These are phyloP conservation scores for Cephalopterus ornatus DNA, from an alignment of 2,113 vertebrate genomes.

Conservation along the genomic window DNA sequence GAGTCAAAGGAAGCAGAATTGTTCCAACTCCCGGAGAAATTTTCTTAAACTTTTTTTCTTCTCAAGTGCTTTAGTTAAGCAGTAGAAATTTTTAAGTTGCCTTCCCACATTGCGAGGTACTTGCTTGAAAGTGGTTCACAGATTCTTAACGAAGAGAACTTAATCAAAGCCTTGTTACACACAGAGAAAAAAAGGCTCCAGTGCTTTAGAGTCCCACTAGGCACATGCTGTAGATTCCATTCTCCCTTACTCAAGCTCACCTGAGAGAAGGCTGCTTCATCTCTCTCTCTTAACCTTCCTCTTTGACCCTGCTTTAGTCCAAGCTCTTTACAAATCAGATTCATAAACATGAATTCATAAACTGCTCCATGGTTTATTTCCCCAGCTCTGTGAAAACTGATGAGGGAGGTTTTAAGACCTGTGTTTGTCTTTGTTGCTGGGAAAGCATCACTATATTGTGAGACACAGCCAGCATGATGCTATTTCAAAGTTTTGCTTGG, in stretches of 20 bases:
- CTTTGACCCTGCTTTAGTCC: neutral
- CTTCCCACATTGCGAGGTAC: neutral
- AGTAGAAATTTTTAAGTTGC: neutral
- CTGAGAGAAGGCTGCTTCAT: neutral
- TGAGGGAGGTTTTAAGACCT: neutral
- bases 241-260: neutral
- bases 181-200: neutral
- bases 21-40: neutral
- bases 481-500: neutral
- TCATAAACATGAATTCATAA: accelerated
- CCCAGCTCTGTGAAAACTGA: neutral
- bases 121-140: neutral
- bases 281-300: neutral
- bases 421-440: neutral
- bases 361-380: neutral
- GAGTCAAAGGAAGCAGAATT: neutral
- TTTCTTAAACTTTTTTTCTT: neutral
- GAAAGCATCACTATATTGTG: neutral
- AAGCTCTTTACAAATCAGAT: neutral
- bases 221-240: neutral
- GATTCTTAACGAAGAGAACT: neutral
- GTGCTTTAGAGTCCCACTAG: neutral
- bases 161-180: neutral
- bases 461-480: neutral
- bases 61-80: neutral